phyloP scores from a whole-genome alignment of 2,113 vertebrate species.

The Ctenodactylus gundi region DNA sequence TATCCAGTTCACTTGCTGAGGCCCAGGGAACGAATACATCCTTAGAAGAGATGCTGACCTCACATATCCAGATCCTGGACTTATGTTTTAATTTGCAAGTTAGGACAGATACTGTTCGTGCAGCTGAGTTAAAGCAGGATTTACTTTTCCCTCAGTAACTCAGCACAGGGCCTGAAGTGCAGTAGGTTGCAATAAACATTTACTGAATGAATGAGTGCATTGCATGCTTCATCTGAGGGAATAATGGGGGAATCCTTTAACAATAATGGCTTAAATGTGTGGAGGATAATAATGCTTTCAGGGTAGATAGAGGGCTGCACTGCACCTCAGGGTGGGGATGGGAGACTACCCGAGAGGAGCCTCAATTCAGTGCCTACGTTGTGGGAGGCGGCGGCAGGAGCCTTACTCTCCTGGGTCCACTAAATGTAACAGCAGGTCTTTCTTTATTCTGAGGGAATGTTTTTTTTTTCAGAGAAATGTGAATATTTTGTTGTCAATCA shows the following conservation, averaged over 20 bases:
- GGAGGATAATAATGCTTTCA: background rate
- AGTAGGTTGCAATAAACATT: background rate
- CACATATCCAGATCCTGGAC: background rate
- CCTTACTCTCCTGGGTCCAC: background rate
- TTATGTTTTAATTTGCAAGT: background rate
- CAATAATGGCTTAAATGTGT: background rate
- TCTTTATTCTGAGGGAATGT: background rate
- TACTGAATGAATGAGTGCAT: background rate
- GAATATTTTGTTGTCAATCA: background rate
- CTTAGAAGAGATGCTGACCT: background rate
- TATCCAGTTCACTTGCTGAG: background rate
- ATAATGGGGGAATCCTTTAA: background rate
- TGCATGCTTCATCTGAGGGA: constrained; percentile 36
- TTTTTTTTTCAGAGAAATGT: background rate
- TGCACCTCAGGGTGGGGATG: background rate
- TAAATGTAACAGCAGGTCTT: background rate
- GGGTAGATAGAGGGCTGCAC: background rate
- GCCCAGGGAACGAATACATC: background rate
- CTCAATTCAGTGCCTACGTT: background rate
- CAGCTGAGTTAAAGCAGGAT: background rate
- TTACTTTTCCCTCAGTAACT: background rate
- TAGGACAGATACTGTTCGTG: background rate
- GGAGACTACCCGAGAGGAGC: background rate
- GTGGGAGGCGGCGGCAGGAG: background rate
- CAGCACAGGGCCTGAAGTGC: background rate